Evolutionary conservation across 2,113 vertebrate genomes (phyloP), one percentile per base, ranked within the genome.

Genomic region (Tinamus guttatus): DNA sequence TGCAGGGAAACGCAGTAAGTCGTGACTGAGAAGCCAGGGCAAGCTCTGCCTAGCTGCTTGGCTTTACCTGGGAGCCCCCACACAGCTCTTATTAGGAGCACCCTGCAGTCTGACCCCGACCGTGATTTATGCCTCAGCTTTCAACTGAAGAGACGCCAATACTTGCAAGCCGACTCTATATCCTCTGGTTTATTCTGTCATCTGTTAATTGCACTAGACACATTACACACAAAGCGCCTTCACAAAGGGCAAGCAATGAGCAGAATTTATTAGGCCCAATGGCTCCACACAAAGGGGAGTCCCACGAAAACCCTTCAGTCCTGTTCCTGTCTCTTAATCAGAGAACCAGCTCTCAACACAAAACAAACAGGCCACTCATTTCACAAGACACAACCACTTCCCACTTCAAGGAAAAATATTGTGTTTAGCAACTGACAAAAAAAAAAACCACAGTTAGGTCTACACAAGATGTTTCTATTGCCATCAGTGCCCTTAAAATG

Each of bases 91-190:
- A 52, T 27, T 67, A 68, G 86, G 65, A 45, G 54, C 90, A 80
- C 32, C 40, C 79, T 68, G 54, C 62, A 80, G 64, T 19, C 65
- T 45, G 58, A 70, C 69, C 87, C 54, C 56, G 73, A 79, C 67
- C 70, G 16, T 40, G 89, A 95, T 92, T 91, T 89, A 90, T 52
- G 81, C 52, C 95, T 94, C 41, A 45, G 85, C 49, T 92, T 95
- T 81, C 75, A 85, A 85, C 21, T 95, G 85, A 97, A 88, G 82
- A 88, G 41, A 41, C 71, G 93, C 92, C 96, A 97, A n/a, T 59
- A 49, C 56, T 11, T 51, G 85, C 68, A 96, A 96, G 36, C 47
- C 74, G 87, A 94, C 84, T 65, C 75, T 51, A 30, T 28, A 49
- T 9, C 11, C 67, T 60, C 77, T 43, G 51, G 89, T 87, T 89